Evolutionary conservation across 2,113 vertebrate species (phyloP).

Genomic region (Pseudopipra pipra): DNA sequence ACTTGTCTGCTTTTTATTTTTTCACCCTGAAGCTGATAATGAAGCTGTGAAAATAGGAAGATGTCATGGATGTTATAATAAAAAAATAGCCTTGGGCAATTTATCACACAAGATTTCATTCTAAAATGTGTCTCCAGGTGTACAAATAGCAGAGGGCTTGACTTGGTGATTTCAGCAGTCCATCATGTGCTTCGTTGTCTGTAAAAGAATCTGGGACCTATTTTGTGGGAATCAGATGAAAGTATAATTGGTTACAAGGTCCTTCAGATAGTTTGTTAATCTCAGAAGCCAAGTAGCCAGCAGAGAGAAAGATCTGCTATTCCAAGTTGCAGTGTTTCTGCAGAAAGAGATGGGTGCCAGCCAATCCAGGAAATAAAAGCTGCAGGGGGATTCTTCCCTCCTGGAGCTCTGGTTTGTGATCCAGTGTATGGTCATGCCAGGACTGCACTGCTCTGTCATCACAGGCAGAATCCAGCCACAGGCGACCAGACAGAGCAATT

Average conservation of each 20-base stretch:
- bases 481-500: neutral
- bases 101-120: neutral
- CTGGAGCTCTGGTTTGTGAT: neutral
- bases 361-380: neutral
- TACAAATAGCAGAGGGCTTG: neutral
- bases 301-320: neutral
- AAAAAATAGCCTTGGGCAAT: neutral
- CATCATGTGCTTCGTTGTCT: neutral
- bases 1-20: conserved; percentile 11
- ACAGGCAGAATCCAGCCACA: accelerated
- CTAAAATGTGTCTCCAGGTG: neutral
- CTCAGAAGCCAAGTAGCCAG: neutral
- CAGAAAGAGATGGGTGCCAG: neutral
- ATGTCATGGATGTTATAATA: neutral
- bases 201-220: neutral
- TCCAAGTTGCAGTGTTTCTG: neutral
- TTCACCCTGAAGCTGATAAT: neutral
- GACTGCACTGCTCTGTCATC: neutral
- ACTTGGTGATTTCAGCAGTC: neutral
- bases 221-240: neutral
- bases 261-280: neutral
- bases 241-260: neutral
- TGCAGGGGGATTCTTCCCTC: neutral
- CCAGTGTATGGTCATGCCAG: neutral
- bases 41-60: neutral